Base-by-base conservation (phyloP, 64 coral and sea anemone species). In the Acropora tenuis region DNA sequence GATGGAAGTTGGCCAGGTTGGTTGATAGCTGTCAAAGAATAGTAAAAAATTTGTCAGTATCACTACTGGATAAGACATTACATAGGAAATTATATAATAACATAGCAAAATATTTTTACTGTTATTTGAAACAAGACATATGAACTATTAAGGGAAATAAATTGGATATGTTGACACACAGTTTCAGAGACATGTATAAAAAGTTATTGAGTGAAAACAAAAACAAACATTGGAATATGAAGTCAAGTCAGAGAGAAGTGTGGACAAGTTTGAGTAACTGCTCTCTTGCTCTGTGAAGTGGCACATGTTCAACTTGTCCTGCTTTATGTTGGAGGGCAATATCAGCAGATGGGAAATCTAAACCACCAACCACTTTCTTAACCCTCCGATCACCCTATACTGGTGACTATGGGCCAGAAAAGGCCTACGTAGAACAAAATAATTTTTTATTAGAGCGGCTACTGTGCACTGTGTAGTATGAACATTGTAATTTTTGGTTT, bases 291-390 rank as follows among this genome's bases (percentile, higher is more conserved):
- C 87, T 86, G 16, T 84, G 43, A 71, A 48, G 41, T 41, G 1
- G 46, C 65, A 82, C 72, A 55, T 63, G 88, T 80, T 89, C 88
- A 91, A 88, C 20, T 88, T 89, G 86, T 59, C 79, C 46, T 40
- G 46, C 50, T 92, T 90, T 57, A 50, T 96, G 20, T 96, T 73
- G 90, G 94, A 96, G 94, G 74, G 90, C 65, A 83, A 88, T 96
- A 96, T 96, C 94, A 86, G 94, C 94, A 93, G 86, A 93, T 78
- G 87, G 86, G 48, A 86, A 86, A 60, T 75, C 90, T 93, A 82
- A 20, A 85, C 86, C 88, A 78, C 48, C 61, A 77, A 81, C 94
- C 84, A 92, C 94, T 78, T 96, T 96, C 94, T 96, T 96, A 93
- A 47, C 80, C 87, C 94, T 96, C 94, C 94, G 72, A 30, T 30